Conservation (phyloP, 2,113 vertebrate genomes). For the Lycaon pictus region DNA sequence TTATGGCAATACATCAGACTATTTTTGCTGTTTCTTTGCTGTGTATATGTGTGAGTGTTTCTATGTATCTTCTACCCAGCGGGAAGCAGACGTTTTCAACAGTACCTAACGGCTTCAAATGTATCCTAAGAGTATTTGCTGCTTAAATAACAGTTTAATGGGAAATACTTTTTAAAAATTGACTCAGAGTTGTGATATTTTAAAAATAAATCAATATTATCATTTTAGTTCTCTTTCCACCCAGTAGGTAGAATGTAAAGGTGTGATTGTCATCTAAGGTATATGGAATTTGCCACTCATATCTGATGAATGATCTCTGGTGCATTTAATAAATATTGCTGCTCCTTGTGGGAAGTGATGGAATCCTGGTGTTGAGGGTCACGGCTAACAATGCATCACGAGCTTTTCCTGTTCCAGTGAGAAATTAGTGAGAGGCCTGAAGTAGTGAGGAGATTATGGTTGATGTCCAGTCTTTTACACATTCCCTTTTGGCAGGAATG, state of each 20-base stretch:
- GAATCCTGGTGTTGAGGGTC: not conserved
- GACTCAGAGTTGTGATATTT: not conserved
- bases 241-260: not conserved
- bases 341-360: not conserved
- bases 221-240: slow-evolving; percentile 36
- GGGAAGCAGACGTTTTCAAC: not conserved
- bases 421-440: not conserved
- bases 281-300: not conserved
- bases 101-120: not conserved
- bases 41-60: not conserved
- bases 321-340: not conserved
- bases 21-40: not conserved
- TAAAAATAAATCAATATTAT: not conserved
- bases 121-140: not conserved
- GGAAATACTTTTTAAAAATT: not conserved
- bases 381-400: not conserved
- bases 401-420: not conserved
- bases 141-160: not conserved
- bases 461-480: not conserved
- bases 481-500: not conserved
- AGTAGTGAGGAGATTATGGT: not conserved
- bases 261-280: not conserved
- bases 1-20: not conserved
- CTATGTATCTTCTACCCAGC: not conserved
- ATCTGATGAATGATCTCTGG: not conserved